These are phyloP conservation scores for Microtus oregoni DNA, from an alignment of 2,113 vertebrate species.

Conservation along the genomic window DNA sequence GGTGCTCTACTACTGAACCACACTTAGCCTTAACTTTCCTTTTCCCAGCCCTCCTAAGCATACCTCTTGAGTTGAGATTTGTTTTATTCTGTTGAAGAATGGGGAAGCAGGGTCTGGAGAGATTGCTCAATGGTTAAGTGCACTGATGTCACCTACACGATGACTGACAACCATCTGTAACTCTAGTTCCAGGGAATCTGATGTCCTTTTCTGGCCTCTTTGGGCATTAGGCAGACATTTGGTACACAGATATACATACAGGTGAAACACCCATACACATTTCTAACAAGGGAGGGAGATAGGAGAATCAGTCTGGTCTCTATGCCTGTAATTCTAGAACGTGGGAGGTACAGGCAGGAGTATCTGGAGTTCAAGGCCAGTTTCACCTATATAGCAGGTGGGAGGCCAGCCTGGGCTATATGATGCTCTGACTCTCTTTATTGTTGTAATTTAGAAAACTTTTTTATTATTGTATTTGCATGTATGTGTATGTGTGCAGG, in stretches of 20 bases:
- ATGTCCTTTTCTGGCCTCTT: background rate
- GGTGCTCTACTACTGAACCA: background rate
- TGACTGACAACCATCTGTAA: background rate
- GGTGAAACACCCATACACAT: background rate
- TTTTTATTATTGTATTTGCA: background rate
- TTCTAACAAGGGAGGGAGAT: no score
- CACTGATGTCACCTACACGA: background rate
- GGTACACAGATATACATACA: background rate
- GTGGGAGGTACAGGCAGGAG: background rate
- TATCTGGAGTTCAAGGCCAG: background rate
- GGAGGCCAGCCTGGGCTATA: background rate
- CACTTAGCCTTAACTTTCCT: background rate
- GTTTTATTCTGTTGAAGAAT: constrained; percentile 38
- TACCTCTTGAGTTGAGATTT: background rate
- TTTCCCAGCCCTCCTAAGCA: background rate
- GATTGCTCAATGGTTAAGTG: background rate
- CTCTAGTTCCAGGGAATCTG: background rate
- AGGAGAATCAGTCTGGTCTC: no score
- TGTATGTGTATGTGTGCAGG: no score
- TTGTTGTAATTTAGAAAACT: background rate
- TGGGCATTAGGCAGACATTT: background rate
- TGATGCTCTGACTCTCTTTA: background rate
- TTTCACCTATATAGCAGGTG: background rate
- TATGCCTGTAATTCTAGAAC: background rate
- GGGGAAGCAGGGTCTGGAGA: background rate